Evolutionary conservation across 2,113 vertebrate genomes (phyloP), one percentile per base, ranked within the genome.

Genomic region (Dissostichus mawsoni): DNA sequence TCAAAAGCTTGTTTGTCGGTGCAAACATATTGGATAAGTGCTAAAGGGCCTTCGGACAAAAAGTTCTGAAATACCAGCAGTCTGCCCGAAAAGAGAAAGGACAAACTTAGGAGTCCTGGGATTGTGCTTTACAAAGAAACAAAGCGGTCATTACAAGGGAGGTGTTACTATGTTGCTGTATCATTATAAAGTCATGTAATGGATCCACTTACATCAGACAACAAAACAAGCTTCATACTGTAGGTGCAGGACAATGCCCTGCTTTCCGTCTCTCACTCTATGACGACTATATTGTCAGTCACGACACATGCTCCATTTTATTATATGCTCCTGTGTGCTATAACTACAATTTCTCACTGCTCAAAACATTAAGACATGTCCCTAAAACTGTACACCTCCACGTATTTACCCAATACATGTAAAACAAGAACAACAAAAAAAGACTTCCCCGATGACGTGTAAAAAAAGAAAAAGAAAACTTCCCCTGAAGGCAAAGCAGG

Each of bases 401-500:
- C 17, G 0, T 50, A 62, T 25, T 17, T 55, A 55, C 16, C 69
- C 20, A 55, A n/a, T 20, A 53, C 29, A 56, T 64, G 23, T 41
- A 59, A 52, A 53, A 29, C 3, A 29, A 29, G 29, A 29, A 29
- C 1, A 8, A 33, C 2, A 1, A 8, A 29, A 29, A 41, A 48
- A 17, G 29, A 62, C 25, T 62, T 64, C 51, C 65, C 16, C 11
- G 44, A 65, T 65, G 56, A 58, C 11, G 52, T 57, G 52, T 50
- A 20, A 29, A 48, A 25, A 12, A 41, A n/a, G 47, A 17, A 53
- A 66, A 69, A 41, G 29, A 51, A 14, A 29, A 29, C 29, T 76
- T 78, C 65, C 59, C 81, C 83, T 76, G 69, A 87, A 95, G 92
- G 93, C 92, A 96, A 95, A 95, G 88, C 73, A 91, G 89, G 68